phyloP scores from a whole-genome alignment of 2,888 invertebrate genomes.

The Mimachlamys varia region DNA sequence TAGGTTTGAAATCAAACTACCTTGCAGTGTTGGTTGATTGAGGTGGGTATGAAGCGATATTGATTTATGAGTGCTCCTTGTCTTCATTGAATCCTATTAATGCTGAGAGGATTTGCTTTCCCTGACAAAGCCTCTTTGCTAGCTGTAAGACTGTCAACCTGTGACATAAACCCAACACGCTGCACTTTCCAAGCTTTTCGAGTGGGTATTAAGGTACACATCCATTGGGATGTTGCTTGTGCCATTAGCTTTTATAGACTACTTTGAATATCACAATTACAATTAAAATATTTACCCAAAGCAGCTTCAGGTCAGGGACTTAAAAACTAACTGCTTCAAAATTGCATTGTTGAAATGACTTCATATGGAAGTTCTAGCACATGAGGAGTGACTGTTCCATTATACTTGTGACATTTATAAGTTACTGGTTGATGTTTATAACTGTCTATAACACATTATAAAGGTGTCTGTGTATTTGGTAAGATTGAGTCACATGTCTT shows the following conservation, averaged over 20 bases:
- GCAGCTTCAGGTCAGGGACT: neutral
- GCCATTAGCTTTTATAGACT: conserved; percentile 4
- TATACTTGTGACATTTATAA: too few relatives aligned
- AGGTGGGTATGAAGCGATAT: neutral
- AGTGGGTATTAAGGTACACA: neutral
- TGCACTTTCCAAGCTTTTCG: conserved; percentile 15
- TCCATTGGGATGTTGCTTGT: neutral
- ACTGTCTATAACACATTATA: too few relatives aligned
- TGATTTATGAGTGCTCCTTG: neutral
- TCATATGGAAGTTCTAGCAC: too few relatives aligned
- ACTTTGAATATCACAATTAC: neutral
- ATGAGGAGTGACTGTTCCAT: too few relatives aligned
- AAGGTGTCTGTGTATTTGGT: too few relatives aligned
- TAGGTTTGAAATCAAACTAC: neutral
- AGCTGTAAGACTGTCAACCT: conserved; percentile 15
- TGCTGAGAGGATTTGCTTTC: neutral
- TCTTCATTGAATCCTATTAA: conserved; percentile 27
- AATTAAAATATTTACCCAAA: neutral
- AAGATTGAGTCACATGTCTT: too few relatives aligned
- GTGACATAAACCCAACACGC: neutral
- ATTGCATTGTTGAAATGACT: neutral
- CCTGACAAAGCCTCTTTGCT: conserved; percentile 19
- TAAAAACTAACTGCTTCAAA: neutral
- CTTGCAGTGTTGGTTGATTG: neutral
- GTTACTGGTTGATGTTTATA: too few relatives aligned